phyloP scores from a whole-genome alignment of 2,797 vertebrate genomes.

The Sebastes ruberrimus region DNA sequence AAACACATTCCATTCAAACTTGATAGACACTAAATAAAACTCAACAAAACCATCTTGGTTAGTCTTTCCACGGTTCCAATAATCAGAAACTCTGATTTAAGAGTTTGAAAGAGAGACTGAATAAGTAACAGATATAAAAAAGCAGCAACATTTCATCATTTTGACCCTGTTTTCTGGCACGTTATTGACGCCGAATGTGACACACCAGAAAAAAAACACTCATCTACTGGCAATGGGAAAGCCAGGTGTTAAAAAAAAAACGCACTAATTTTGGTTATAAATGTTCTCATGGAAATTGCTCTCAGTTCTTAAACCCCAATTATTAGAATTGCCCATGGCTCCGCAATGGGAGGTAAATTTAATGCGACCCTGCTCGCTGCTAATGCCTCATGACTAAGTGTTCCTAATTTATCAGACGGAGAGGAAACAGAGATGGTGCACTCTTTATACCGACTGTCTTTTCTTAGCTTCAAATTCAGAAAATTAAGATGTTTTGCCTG shows the following conservation, averaged over 20 bases:
- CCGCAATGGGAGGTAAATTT: slow-evolving; percentile 30
- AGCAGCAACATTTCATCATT: background rate
- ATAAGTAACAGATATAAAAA: background rate
- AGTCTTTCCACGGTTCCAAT: background rate
- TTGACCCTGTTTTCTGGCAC: background rate
- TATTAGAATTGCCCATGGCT: slow-evolving; percentile 13
- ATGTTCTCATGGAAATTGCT: background rate
- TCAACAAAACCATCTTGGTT: background rate
- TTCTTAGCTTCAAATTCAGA: background rate
- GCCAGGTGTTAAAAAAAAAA: background rate
- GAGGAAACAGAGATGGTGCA: background rate
- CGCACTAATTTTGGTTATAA: background rate
- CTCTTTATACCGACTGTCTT: background rate
- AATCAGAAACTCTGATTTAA: background rate
- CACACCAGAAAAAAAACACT: background rate
- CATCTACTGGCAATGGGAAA: background rate
- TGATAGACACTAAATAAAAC: background rate
- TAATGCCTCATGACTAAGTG: slow-evolving; percentile 31
- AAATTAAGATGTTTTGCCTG: background rate
- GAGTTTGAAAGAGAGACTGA: background rate
- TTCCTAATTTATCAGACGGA: slow-evolving; percentile 20
- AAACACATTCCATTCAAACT: background rate
- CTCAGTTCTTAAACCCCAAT: slow-evolving; percentile 18
- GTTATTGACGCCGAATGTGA: background rate
- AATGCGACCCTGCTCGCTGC: slow-evolving; percentile 2